These are phyloP conservation scores for Aurelia sp. DNA, from an alignment of 30 jellyfish, hydroid and myxozoan genomes.

Conservation along the genomic window DNA sequence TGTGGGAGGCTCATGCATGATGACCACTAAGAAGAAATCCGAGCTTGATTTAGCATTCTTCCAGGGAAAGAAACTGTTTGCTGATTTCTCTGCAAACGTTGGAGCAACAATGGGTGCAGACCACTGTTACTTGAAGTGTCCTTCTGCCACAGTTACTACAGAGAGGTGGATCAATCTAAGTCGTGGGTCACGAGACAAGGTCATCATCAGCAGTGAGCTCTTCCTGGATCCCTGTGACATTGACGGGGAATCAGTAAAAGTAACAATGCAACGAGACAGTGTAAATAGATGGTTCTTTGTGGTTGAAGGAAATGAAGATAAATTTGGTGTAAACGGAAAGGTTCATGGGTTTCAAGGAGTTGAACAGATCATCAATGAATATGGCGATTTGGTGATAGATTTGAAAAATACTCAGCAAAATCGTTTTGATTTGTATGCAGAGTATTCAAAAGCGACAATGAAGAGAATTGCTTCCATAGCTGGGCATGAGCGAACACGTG, in stretches of 20 bases:
- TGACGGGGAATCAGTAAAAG: conserved; percentile 9
- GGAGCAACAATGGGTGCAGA: background rate
- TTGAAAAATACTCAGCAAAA: too few species aligned
- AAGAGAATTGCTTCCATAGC: too few species aligned
- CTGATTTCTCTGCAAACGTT: background rate
- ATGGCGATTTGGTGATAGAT: too few species aligned
- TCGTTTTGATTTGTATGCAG: too few species aligned
- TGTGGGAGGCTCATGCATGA: background rate
- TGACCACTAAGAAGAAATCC: background rate
- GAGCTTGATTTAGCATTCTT: conserved; percentile 14
- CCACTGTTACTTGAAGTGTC: background rate
- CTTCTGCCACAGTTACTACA: background rate
- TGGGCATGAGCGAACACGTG: too few species aligned
- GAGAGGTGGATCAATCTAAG: background rate
- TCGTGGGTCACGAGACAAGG: background rate
- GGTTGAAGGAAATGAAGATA: too few species aligned
- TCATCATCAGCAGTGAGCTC: conserved; percentile 23
- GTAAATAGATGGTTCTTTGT: too few species aligned
- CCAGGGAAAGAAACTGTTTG: conserved; percentile 1
- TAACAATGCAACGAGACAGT: too few species aligned
- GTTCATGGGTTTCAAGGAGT: too few species aligned
- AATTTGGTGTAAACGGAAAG: too few species aligned
- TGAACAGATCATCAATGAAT: too few species aligned
- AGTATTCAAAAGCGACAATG: too few species aligned
- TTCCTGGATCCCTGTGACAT: conserved; percentile 28